These are phyloP conservation scores for Beaufortia kweichowensis DNA, from an alignment of 2,113 vertebrate species.

Conservation along the genomic window DNA sequence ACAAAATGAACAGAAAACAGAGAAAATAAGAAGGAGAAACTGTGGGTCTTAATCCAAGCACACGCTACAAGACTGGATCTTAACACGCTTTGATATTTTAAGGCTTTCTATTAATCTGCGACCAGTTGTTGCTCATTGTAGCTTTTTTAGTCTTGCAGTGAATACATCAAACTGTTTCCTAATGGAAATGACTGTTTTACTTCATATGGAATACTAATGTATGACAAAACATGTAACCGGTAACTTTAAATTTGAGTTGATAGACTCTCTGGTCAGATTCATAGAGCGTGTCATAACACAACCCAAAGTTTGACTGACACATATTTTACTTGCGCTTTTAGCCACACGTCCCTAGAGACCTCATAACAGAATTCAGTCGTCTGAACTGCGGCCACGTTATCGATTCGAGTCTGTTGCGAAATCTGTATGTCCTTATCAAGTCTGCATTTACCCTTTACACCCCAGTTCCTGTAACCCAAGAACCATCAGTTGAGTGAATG, in stretches of 20 bases:
- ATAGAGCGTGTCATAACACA: constrained; percentile 2
- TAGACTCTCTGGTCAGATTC: background rate
- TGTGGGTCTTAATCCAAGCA: background rate
- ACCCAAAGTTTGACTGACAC: constrained; percentile 13
- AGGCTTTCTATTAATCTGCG: too few species aligned
- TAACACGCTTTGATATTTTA: too few species aligned
- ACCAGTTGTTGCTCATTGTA: too few species aligned
- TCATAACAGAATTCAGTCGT: constrained; percentile 25
- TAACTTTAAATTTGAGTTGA: constrained; percentile 14
- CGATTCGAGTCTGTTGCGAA: constrained; percentile 36
- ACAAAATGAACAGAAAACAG: constrained; percentile 11
- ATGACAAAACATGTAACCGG: background rate
- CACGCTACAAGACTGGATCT: too few species aligned
- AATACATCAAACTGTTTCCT: too few species aligned
- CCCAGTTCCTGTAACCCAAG: constrained; percentile 49
- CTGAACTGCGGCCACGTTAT: constrained; percentile 33
- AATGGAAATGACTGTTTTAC: background rate
- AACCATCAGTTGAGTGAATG: constrained; percentile 30
- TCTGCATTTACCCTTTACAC: constrained; percentile 22
- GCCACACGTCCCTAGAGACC: constrained; percentile 26
- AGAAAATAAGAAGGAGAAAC: background rate
- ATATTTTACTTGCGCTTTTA: constrained; percentile 26
- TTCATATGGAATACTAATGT: background rate
- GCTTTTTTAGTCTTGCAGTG: too few species aligned
- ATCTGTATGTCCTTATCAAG: constrained; percentile 4